These are phyloP conservation scores for Megaleporinus macrocephalus DNA, from an alignment of 2,113 vertebrate genomes.

Conservation along the genomic window DNA sequence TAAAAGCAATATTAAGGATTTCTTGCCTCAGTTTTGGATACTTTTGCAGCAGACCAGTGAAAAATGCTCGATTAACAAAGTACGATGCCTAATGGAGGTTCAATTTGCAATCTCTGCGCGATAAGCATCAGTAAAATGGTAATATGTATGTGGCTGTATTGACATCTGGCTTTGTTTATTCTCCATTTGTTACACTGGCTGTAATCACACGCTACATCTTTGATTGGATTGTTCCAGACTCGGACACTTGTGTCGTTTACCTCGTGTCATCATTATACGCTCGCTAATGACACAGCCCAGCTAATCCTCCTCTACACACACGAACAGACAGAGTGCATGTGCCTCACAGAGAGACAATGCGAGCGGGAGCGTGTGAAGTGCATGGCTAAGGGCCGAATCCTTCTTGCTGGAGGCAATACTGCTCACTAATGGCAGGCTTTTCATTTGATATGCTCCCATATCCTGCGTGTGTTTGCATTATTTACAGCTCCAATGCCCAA, in stretches of 20 bases:
- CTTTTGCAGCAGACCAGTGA: not conserved
- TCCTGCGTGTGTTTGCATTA: slow-evolving; percentile 2
- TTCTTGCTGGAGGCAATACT: slow-evolving; percentile 4
- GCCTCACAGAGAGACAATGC: not conserved
- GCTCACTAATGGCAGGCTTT: not conserved
- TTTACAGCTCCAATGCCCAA: slow-evolving; percentile 4
- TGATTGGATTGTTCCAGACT: slow-evolving; percentile 34
- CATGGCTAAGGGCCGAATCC: not conserved
- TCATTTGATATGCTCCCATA: not conserved
- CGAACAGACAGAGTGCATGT: not conserved
- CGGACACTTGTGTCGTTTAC: slow-evolving; percentile 25
- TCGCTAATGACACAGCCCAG: slow-evolving; percentile 10
- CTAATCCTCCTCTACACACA: not conserved
- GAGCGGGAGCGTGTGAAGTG: not conserved
- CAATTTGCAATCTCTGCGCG: not conserved
- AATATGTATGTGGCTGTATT: slow-evolving; percentile 15
- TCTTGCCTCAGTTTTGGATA: too few species aligned
- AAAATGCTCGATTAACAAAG: slow-evolving; percentile 8
- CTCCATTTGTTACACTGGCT: not conserved
- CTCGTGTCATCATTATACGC: slow-evolving; percentile 13
- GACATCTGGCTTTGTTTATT: not conserved
- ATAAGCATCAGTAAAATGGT: not conserved
- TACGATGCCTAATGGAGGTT: not conserved
- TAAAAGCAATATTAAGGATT: not conserved
- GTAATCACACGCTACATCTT: not conserved